Evolutionary conservation across 2,113 vertebrate species (phyloP).

Genomic region (Tor tambroides): DNA sequence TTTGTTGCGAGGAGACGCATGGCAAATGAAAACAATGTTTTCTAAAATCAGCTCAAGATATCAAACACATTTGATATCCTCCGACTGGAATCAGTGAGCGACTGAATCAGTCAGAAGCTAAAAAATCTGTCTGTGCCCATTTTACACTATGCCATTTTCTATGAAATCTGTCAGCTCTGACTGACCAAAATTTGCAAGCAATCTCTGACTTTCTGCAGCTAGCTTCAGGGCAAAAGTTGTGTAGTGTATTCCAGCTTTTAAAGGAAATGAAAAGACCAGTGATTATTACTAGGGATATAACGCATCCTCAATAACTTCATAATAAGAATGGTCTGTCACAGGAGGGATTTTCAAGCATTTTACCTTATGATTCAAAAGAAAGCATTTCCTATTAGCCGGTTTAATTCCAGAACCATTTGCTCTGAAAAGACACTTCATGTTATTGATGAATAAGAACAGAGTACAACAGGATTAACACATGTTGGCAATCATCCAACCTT

Average conservation of each 20-base stretch:
- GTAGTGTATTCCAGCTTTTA: background rate
- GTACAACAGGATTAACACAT: constrained; percentile 9
- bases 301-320: background rate
- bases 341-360: background rate
- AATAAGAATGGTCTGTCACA: background rate
- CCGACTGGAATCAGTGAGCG: background rate
- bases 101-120: background rate
- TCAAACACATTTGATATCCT: background rate
- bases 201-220: background rate
- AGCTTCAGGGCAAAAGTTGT: background rate
- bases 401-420: background rate
- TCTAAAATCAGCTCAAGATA: background rate
- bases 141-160: background rate
- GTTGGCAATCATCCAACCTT: constrained; percentile 18
- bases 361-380: background rate
- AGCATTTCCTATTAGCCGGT: background rate
- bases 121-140: background rate
- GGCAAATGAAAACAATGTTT: background rate
- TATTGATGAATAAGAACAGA: background rate
- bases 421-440: background rate
- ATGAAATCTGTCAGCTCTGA: background rate
- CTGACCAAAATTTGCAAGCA: background rate
- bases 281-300: background rate
- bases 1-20: background rate
- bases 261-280: background rate